Evolutionary conservation across 2,888 invertebrate species (phyloP), one percentile per base, ranked within the genome.

Genomic region (Caenorhabditis becei): DNA sequence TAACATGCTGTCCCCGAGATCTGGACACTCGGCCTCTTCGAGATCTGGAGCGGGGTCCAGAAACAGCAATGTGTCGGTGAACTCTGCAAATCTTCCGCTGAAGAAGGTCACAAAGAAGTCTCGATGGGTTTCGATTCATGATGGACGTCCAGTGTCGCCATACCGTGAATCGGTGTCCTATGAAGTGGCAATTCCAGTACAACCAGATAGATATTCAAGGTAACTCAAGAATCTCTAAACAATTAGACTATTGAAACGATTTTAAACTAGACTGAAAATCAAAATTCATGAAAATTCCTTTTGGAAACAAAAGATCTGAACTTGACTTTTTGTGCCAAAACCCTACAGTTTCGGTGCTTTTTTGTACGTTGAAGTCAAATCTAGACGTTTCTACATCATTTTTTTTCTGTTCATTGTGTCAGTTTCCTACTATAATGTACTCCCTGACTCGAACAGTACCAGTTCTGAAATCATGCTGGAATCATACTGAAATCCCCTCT

Each of bases 141-240:
- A 90, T 62, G 90, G 90, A 16, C 83, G 89, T 23, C 90, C 90
- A 20, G 85, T 90, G 4, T 83, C 86, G 7, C 88, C 88, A n/a
- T 90, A 86, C 75, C 84, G 82, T 18, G 90, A 90, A 70, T 88
- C 86, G 14, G 89, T 90, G 14, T 85, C 86, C 20, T 90, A 86
- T 67, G 89, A 88, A 67, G 86, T 88, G 10, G 79, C 79, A 0
- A 75, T 83, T 56, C 85, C 86, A 63, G 70, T 82, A 53, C 63
- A 83, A 47, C 75, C 82, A 11, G 82, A 80, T 67, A 83, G 84
- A 80, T 86, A 80, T 56, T 80, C 80, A 0, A 80, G 80, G 80
- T 80, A 61, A 24, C 20, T 7, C 14, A 14, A 14, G 14, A 41
- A 41, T n/a, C n/a, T n/a, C n/a, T n/a, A n/a, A n/a, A n/a, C n/a